Conservation (phyloP, 2,888 invertebrate genomes). For the Ditylenchus weischeri region DNA sequence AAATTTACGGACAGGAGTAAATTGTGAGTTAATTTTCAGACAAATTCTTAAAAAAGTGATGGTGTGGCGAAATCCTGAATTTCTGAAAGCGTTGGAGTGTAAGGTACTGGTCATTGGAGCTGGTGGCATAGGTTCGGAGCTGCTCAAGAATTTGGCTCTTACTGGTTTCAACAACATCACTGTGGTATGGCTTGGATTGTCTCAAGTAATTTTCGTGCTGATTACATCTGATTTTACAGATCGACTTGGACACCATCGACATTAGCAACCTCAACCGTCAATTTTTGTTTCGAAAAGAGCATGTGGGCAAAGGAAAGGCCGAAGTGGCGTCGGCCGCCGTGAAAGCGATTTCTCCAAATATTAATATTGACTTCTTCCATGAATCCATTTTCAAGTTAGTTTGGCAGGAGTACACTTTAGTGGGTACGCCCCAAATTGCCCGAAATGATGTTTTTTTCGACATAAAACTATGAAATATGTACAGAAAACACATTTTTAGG, state of each 20-base stretch:
- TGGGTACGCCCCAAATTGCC: no score
- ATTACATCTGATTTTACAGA: slow-evolving; percentile 67
- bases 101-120: slow-evolving; percentile 71
- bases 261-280: slow-evolving; percentile 97
- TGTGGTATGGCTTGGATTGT: slow-evolving; percentile 69
- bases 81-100: slow-evolving; percentile 19
- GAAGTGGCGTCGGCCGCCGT: slow-evolving; percentile 50
- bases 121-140: slow-evolving; percentile 97
- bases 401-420: no score
- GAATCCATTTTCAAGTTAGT: slow-evolving; percentile 69
- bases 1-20: no score
- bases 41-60: not conserved
- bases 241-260: slow-evolving; percentile 98
- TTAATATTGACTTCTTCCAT: slow-evolving; percentile 71
- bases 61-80: slow-evolving; percentile 15
- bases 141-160: slow-evolving; percentile 90
- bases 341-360: slow-evolving; percentile 38
- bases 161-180: slow-evolving; percentile 88
- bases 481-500: no score
- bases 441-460: no score
- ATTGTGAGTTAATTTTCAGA: no score
- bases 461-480: no score
- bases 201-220: not conserved
- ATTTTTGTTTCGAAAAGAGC: slow-evolving; percentile 95
- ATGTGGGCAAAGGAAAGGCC: slow-evolving; percentile 95